phyloP scores from a whole-genome alignment of 2,113 vertebrate genomes.

The Tamias sibiricus region DNA sequence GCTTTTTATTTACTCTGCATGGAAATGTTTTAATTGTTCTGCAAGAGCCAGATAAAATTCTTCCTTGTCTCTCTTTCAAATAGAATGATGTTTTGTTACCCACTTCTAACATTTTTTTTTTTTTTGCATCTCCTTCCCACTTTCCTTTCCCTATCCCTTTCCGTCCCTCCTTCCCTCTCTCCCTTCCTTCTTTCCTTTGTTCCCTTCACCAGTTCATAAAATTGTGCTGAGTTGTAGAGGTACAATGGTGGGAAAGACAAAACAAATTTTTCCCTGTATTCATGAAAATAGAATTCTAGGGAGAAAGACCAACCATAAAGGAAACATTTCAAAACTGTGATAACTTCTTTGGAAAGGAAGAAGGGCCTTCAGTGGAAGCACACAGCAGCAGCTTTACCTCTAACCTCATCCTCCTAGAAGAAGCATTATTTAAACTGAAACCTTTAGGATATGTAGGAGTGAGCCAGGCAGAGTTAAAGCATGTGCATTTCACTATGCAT shows the following conservation, averaged over 20 bases:
- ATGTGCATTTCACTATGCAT: neutral
- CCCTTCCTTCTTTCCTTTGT: neutral
- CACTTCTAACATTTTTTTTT: neutral
- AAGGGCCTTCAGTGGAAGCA: neutral
- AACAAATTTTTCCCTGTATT: neutral
- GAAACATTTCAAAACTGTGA: neutral
- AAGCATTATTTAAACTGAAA: neutral
- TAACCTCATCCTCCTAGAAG: neutral
- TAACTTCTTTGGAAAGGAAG: neutral
- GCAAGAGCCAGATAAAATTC: neutral
- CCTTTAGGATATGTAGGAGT: neutral
- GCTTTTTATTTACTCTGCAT: neutral
- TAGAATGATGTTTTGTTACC: neutral
- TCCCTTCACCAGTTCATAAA: neutral
- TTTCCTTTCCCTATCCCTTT: neutral
- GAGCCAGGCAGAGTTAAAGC: neutral
- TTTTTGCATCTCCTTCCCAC: neutral
- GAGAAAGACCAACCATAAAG: neutral
- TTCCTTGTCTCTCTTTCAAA: neutral
- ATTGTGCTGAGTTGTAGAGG: neutral
- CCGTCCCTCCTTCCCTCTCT: too few species aligned
- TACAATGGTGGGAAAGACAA: neutral
- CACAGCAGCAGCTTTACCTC: neutral
- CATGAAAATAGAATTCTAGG: neutral
- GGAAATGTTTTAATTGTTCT: neutral